Percentiles rank a stretch among this genome's conserved stretches.
These are phyloP conservation scores for Phalanger gymnotis DNA, from an alignment of 2,797 vertebrate species.

Conservation along the genomic window DNA sequence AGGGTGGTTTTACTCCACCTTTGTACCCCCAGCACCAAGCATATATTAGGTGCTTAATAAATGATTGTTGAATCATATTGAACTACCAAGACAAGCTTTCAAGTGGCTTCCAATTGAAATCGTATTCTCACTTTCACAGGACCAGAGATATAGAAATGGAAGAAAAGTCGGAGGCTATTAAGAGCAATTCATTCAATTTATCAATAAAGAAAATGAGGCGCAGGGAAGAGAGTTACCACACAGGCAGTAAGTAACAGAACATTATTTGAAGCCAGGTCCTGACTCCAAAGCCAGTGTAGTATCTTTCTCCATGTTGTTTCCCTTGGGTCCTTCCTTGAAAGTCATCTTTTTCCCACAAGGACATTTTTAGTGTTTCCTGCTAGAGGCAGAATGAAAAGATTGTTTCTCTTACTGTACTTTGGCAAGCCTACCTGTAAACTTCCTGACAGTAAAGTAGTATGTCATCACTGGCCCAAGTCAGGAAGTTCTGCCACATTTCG, in stretches of 20 bases:
- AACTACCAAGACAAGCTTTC: background rate
- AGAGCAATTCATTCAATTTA: background rate
- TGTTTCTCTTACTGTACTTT: background rate
- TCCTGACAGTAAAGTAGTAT: background rate
- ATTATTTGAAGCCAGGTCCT: background rate
- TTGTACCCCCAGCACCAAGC: too few species aligned
- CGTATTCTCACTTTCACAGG: background rate
- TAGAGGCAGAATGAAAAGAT: background rate
- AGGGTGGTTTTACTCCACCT: too few species aligned
- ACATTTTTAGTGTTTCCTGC: background rate
- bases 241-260: background rate
- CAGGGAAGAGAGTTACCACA: background rate
- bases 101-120: background rate
- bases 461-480: background rate
- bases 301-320: background rate
- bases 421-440: background rate
- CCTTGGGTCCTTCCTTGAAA: slow-evolving; percentile 38
- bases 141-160: background rate
- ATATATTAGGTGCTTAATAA: background rate
- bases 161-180: background rate
- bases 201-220: background rate
- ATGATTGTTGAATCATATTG: background rate
- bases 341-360: slow-evolving; percentile 13
- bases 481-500: background rate
- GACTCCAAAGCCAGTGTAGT: background rate